Evolutionary conservation across 2,113 vertebrate genomes (phyloP).

Genomic region (Poicephalus gulielmi): DNA sequence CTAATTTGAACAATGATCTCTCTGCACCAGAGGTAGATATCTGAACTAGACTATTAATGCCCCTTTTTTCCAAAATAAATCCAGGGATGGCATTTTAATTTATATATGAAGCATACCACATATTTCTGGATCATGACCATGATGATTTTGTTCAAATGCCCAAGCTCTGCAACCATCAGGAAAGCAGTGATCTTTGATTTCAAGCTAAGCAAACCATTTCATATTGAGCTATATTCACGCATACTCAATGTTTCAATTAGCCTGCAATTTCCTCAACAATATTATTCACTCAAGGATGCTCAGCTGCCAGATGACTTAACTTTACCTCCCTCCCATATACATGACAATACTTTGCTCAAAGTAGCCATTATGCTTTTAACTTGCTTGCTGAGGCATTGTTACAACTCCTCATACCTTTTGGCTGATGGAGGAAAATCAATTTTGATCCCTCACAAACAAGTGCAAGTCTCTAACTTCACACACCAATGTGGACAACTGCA

Average conservation of each 20-base stretch:
- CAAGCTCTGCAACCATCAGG: neutral
- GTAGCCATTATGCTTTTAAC: neutral
- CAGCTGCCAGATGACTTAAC: neutral
- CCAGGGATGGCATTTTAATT: neutral
- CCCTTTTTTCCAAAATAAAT: neutral
- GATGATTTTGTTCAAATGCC: neutral
- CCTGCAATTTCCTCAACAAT: neutral
- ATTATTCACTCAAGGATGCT: neutral
- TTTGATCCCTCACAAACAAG: constrained; percentile 58
- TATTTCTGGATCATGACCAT: neutral
- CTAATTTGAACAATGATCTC: neutral
- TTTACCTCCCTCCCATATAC: neutral
- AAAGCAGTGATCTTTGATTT: neutral
- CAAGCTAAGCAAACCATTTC: neutral
- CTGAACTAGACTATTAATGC: neutral
- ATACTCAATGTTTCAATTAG: neutral
- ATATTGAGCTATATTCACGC: neutral
- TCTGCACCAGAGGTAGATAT: neutral
- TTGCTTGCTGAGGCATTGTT: constrained; percentile 18
- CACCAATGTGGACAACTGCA: neutral
- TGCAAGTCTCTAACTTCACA: constrained; percentile 28
- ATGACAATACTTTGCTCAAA: neutral
- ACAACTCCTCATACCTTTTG: neutral
- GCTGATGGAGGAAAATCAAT: constrained; percentile 29
- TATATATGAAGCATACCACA: neutral